Conservation (phyloP, 2,797 vertebrate genomes). For the Halcyon smyrnensis region DNA sequence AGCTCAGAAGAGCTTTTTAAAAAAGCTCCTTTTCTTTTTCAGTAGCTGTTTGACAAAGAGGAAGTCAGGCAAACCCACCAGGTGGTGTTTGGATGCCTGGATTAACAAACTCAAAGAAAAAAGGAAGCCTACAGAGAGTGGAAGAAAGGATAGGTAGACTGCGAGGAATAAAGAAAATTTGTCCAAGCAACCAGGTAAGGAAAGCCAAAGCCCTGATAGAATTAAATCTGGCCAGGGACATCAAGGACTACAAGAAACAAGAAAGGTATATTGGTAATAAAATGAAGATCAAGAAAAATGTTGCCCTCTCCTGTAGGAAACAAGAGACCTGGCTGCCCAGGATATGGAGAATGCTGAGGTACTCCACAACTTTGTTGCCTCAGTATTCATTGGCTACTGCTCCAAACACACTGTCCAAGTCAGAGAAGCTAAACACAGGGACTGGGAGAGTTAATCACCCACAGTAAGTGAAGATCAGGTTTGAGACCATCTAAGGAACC, state of each 20-base stretch:
- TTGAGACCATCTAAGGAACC: not conserved
- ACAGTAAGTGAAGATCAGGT: not conserved
- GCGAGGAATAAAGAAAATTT: not conserved
- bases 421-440: not conserved
- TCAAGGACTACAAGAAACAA: no score
- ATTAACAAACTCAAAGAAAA: not conserved
- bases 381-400: not conserved
- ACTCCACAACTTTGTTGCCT: not conserved
- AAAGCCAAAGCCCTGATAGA: no score
- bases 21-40: not conserved
- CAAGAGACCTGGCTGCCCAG: not conserved
- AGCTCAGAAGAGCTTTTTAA: not conserved
- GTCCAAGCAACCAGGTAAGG: no score
- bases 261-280: not conserved
- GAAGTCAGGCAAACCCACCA: not conserved
- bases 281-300: not conserved
- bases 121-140: not conserved
- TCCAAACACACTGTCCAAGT: not conserved
- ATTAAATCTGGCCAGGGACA: no score
- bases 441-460: not conserved
- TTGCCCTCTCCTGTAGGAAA: not conserved
- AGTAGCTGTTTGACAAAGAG: not conserved
- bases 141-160: not conserved
- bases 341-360: not conserved
- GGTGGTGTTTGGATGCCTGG: not conserved